Conservation (phyloP, 2,113 vertebrate genomes). For the Crotalus horridus region DNA sequence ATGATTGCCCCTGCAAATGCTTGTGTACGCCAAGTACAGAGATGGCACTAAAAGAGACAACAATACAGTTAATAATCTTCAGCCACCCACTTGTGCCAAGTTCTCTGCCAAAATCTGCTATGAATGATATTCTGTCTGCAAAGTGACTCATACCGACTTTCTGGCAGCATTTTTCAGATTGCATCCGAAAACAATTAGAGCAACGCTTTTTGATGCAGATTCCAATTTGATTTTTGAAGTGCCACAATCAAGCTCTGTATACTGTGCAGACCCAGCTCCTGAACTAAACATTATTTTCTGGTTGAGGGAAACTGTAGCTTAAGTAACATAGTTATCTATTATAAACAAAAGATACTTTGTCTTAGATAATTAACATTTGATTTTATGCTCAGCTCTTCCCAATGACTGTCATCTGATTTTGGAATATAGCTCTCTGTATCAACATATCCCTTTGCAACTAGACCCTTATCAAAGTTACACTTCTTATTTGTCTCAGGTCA, state of each 20-base stretch:
- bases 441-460: not conserved
- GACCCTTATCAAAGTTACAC: not conserved
- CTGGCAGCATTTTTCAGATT: constrained; percentile 64
- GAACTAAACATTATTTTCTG: not conserved
- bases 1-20: constrained; percentile 44
- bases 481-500: not conserved
- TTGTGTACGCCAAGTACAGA: not conserved
- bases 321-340: not conserved
- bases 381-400: constrained; percentile 1
- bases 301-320: not conserved
- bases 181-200: constrained; percentile 55
- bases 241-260: constrained; percentile 55
- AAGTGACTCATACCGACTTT: constrained; percentile 42
- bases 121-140: constrained; percentile 52
- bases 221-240: constrained; percentile 47
- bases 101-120: constrained; percentile 65
- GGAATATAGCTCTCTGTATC: not conserved
- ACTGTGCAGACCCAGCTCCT: constrained; percentile 34
- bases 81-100: constrained; percentile 45
- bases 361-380: not conserved
- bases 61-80: constrained; percentile 33
- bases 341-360: not conserved
- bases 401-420: not conserved
- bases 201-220: constrained; percentile 27
- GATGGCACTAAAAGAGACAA: not conserved